Percentiles rank a stretch among this genome's conserved stretches.
phyloP scores from a whole-genome alignment of 92 coral and sea anemone genomes.

The Bergia sp. region DNA sequence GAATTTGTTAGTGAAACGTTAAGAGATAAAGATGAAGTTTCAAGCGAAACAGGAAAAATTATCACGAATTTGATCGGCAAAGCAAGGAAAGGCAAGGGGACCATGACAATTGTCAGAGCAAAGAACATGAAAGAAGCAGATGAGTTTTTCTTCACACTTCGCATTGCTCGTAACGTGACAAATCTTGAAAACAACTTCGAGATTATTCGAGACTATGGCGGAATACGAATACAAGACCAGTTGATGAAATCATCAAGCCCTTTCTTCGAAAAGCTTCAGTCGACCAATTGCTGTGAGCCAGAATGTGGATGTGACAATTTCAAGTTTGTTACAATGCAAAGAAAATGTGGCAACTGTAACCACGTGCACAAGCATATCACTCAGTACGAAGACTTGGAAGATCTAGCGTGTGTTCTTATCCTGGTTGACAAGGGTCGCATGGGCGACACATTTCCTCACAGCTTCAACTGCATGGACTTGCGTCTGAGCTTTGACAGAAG shows the following conservation, averaged over 20 bases:
- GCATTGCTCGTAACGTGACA: conserved; percentile 38
- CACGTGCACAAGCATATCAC: conserved; percentile 58
- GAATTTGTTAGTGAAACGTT: not conserved
- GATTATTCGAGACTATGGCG: conserved; percentile 58
- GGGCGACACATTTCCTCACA: conserved; percentile 69
- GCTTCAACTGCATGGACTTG: conserved; percentile 61
- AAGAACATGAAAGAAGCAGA: conserved; percentile 54
- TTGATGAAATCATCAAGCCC: conserved; percentile 52
- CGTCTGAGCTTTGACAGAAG: conserved; percentile 60
- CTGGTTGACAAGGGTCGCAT: conserved; percentile 67
- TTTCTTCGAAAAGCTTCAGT: conserved; percentile 50
- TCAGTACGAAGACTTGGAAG: conserved; percentile 60
- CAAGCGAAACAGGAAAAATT: conserved; percentile 50
- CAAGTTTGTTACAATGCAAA: conserved; percentile 1
- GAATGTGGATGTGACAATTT: conserved; percentile 45
- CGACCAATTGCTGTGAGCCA: conserved; percentile 31
- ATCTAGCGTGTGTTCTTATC: conserved; percentile 56
- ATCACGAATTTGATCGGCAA: conserved; percentile 34
- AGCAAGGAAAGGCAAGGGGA: conserved; percentile 33
- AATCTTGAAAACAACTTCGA: conserved; percentile 37
- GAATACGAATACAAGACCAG: conserved; percentile 50
- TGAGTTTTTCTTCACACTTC: conserved; percentile 50
- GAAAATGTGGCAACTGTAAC: conserved; percentile 4
- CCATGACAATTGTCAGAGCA: conserved; percentile 63
- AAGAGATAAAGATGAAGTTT: not conserved